Evolutionary conservation across 2,113 vertebrate genomes (phyloP).

Genomic region (Mesoclemmys tuberculata): DNA sequence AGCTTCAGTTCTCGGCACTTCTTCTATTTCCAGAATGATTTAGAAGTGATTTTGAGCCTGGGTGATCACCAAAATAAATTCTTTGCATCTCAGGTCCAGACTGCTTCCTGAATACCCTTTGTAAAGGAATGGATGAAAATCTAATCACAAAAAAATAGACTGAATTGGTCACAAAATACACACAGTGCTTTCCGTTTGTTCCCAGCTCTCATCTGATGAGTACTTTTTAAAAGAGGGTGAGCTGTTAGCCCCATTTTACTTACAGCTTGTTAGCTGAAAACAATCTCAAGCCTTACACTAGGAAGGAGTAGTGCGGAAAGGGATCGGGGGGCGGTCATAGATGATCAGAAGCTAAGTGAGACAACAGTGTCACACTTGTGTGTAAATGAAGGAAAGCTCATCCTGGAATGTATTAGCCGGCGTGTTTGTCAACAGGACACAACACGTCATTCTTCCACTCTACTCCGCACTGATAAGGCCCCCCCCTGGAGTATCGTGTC

Average conservation of each 20-base stretch:
- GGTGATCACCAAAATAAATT: accelerated
- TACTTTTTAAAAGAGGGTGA: neutral
- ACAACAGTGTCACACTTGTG: too few species aligned
- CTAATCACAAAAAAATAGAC: neutral
- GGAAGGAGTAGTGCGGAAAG: too few species aligned
- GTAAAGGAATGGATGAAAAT: neutral
- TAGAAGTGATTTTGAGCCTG: neutral
- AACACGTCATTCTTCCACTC: too few species aligned
- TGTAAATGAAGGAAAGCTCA: too few species aligned
- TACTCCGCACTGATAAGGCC: too few species aligned
- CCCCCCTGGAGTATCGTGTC: too few species aligned
- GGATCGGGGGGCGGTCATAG: too few species aligned
- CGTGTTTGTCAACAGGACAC: too few species aligned
- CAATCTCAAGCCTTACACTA: too few species aligned
- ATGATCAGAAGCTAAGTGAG: too few species aligned
- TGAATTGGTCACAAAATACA: neutral
- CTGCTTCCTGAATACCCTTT: neutral
- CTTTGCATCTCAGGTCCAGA: neutral
- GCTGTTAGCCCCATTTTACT: neutral
- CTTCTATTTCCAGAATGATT: constrained; percentile 24
- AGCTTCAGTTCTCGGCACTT: neutral
- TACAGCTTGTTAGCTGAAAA: too few species aligned
- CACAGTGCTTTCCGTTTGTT: neutral
- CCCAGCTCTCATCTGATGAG: neutral
- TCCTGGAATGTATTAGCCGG: too few species aligned